phyloP scores from a whole-genome alignment of 2,113 vertebrate genomes.

The Phoenicopterus ruber region DNA sequence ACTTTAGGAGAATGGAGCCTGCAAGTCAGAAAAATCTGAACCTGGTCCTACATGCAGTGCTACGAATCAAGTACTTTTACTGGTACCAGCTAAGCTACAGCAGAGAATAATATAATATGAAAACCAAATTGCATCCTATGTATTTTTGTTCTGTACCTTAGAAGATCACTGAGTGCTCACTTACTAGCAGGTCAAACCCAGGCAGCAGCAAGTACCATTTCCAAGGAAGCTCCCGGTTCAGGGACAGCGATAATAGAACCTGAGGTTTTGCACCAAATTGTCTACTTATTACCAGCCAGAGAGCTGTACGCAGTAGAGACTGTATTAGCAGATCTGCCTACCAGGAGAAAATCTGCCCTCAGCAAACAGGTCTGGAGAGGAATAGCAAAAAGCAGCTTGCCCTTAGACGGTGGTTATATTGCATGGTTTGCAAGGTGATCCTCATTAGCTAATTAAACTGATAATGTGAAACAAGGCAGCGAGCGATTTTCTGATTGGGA shows the following conservation, averaged over 20 bases:
- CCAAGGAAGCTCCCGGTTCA: neutral
- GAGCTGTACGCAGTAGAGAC: rapidly evolving
- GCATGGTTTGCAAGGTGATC: neutral
- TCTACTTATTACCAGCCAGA: neutral
- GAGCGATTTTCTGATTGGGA: neutral
- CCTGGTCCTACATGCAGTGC: rapidly evolving
- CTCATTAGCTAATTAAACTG: neutral
- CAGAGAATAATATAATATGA: rapidly evolving
- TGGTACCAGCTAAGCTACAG: neutral
- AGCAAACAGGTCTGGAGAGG: rapidly evolving
- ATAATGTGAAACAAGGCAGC: neutral
- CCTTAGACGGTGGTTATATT: rapidly evolving
- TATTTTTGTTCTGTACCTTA: neutral
- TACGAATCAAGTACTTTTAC: neutral
- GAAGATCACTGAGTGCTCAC: rapidly evolving
- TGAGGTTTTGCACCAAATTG: rapidly evolving
- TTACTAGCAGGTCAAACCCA: neutral
- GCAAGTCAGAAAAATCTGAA: neutral
- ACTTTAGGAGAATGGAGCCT: rapidly evolving
- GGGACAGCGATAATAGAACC: rapidly evolving
- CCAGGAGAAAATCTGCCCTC: rapidly evolving
- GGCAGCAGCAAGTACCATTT: neutral
- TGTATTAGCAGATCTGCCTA: rapidly evolving
- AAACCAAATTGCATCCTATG: neutral
- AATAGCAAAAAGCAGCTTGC: rapidly evolving